phyloP scores from a whole-genome alignment of 1,140 invertebrate species.

The Ylistrum balloti region DNA sequence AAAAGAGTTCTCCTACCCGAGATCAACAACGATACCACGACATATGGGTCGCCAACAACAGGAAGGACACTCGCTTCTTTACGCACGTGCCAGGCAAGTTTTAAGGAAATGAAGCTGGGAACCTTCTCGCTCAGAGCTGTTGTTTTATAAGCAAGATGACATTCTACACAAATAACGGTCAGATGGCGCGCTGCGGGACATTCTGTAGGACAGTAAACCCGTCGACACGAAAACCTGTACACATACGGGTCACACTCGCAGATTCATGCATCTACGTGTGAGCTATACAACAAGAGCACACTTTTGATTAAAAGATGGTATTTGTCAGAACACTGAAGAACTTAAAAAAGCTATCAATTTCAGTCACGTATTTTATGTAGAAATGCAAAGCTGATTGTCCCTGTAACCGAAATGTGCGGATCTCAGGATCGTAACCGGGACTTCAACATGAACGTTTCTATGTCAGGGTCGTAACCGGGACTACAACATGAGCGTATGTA shows the following conservation, averaged over 20 bases:
- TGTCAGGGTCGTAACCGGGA: no score
- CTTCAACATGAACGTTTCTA: no score
- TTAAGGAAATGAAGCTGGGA: background rate
- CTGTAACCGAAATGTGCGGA: no score
- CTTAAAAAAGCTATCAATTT: no score
- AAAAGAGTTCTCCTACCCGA: no score
- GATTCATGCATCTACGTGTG: background rate
- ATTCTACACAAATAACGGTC: background rate
- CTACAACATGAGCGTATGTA: no score
- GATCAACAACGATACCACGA: background rate
- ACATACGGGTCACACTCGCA: conserved; percentile 15
- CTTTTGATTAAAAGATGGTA: background rate
- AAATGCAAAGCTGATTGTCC: no score
- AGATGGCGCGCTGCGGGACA: conserved; percentile 7
- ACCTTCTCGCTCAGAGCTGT: background rate
- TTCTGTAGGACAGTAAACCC: background rate
- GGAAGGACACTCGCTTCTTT: background rate
- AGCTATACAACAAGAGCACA: background rate
- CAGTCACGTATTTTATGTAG: no score
- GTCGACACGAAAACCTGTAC: background rate
- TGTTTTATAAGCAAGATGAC: background rate
- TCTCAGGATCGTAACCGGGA: no score
- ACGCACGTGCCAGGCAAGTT: background rate
- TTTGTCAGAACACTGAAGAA: background rate
- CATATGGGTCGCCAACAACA: conserved; percentile 10